Base-by-base conservation (phyloP, 64 coral and sea anemone species). In the Stichodactyla helianthus region DNA sequence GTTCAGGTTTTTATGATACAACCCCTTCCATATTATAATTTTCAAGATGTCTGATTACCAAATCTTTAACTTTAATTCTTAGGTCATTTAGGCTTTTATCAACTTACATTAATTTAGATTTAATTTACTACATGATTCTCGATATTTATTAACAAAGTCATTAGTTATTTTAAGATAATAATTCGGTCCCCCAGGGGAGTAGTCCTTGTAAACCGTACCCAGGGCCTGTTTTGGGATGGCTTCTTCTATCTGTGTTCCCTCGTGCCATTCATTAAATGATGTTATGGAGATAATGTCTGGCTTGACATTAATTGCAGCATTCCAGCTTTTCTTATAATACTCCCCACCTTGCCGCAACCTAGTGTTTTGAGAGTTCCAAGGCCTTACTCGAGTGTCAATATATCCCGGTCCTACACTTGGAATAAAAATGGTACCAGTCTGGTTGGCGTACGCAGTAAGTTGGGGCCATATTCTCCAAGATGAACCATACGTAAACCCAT, bases 261-360 rank as follows among this genome's bases (percentile, higher is more conserved):
- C 97, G 12, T 99, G 97, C 97, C 97, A 99, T 55, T 99, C 97
- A 90, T 99, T 99, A 70, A 99, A 99, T 28, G 97, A 99, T 2
- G 97, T 99, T 10, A 99, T 87, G 16, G 93, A 90, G 27, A 99
- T 79, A 65, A 99, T 90, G 16, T 92, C 83, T 53, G 97, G 85
- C 19, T 90, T 70, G 50, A 92, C 91, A 77, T 87, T 89, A 51
- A 99, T 90, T 14, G 97, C 97, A 54, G 93, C 88, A 51, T 86
- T 89, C 89, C 93, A 99, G 86, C 97, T 99, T 82, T 85, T 99
- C 70, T 55, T 90, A 51, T 99, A 99, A 55, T 99, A 99, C 35
- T 95, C 88, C 23, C 97, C 97, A 88, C 90, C 90, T 44, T 91
- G 52, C 57, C 97, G 84, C 71, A 67, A 31, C 77, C 97, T 79